A percentile compares a stretch with the other conserved stretches of the same genome.
These are phyloP conservation scores for Propithecus perrieri DNA, from an alignment of 2,797 vertebrate genomes.

Conservation along the genomic window DNA sequence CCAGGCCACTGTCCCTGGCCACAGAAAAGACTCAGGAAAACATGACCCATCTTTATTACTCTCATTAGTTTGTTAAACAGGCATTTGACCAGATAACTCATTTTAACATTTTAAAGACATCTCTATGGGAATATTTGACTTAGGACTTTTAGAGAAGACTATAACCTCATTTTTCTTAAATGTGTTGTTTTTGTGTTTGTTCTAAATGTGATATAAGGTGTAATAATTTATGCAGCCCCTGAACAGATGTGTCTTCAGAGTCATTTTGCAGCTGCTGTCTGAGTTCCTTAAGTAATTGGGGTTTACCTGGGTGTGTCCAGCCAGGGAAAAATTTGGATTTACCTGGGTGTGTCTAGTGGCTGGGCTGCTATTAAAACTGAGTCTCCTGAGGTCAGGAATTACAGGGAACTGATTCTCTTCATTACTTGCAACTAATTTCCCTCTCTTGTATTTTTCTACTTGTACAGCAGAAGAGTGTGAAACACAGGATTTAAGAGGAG, in stretches of 20 bases:
- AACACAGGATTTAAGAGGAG: not conserved
- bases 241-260: not conserved
- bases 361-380: not conserved
- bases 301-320: not conserved
- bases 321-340: not conserved
- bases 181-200: not conserved
- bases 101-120: not conserved
- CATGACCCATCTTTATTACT: rapidly evolving
- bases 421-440: not conserved
- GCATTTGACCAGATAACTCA: not conserved
- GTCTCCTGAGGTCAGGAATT: not conserved
- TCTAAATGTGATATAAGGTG: not conserved
- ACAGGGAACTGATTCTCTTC: not conserved
- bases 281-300: not conserved
- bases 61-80: not conserved
- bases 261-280: not conserved
- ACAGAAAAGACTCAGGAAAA: not conserved
- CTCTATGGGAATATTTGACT: not conserved
- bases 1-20: not conserved
- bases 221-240: not conserved
- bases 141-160: not conserved
- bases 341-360: not conserved
- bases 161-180: not conserved
- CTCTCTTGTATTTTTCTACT: not conserved
- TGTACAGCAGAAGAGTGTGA: not conserved